Base-by-base conservation (phyloP, 2,113 vertebrate genomes). In the Pipa parva region DNA sequence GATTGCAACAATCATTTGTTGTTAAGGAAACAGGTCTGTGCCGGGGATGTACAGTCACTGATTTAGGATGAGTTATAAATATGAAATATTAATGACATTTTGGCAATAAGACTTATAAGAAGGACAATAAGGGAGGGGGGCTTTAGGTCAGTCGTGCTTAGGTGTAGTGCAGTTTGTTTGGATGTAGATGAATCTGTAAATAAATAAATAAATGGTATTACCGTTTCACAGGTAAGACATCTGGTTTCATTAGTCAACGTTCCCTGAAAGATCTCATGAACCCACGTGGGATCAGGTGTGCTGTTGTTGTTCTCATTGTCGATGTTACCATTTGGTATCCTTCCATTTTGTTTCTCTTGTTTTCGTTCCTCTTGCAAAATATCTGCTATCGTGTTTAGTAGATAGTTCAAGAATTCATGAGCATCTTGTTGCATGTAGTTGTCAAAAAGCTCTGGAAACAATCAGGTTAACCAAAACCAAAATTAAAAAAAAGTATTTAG, bases 341-440 rank as follows among this genome's bases (percentile, higher is more conserved):
- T 93, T 7, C 96, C 96, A n/a, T 99, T 99, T 77, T 97, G 95
- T 76, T 97, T 95, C 78, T 98, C 95, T 61, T 97, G 96, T 60
- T 93, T 92, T 65, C 92, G 90, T 74, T 98, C 96, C 77, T 99
- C 96, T 85, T 98, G 95, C 67, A 99, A 89, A 74, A 98, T 95
- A 85, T 99, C 96, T 7, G 92, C 96, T 66, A 99, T 91, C 42
- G 96, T 99, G 75, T 99, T 99, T 71, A 99, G 84, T 39, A 99
- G 85, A 69, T 99, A 99, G 87, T 99, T 99, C 69, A 99, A 88
- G 81, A 98, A 99, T 42, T 99, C 96, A 27, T 98, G 96, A 9
- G 96, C 96, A 71, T 99, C 96, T 82, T 99, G 96, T 79, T 99
- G 96, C 96, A 97, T 99, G 87, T 99, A 99, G 86, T 99, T 99